phyloP scores from a whole-genome alignment of 2,888 invertebrate genomes.

The Oxycera nigricornis region DNA sequence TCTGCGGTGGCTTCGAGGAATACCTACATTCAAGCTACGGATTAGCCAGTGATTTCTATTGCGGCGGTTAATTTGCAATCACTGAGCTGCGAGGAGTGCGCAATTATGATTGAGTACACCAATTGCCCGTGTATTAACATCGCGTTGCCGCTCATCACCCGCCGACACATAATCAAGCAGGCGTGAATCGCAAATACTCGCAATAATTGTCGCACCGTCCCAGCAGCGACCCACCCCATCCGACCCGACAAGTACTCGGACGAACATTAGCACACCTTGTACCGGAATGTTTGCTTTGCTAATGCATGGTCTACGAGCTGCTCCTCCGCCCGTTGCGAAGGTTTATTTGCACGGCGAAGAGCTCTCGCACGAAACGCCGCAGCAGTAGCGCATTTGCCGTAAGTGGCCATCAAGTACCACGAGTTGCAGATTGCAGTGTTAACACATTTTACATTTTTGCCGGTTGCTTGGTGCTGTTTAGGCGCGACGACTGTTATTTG shows the following conservation, averaged over 20 bases:
- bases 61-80: slow-evolving; percentile 35
- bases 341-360: slow-evolving; percentile 18
- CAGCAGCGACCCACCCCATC: background rate
- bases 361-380: background rate
- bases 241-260: background rate
- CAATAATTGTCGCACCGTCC: slow-evolving; percentile 21
- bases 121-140: background rate
- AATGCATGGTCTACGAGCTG: slow-evolving; percentile 8
- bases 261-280: slow-evolving; percentile 23
- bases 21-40: slow-evolving; percentile 12
- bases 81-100: slow-evolving; percentile 10
- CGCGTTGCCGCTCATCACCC: background rate
- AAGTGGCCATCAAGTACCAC: slow-evolving; percentile 31
- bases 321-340: slow-evolving; percentile 5
- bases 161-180: background rate
- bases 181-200: slow-evolving; percentile 23
- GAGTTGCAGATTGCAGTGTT: slow-evolving; percentile 10
- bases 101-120: slow-evolving; percentile 27
- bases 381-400: slow-evolving; percentile 17
- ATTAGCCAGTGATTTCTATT: slow-evolving; percentile 44
- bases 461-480: slow-evolving; percentile 1
- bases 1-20: background rate
- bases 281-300: slow-evolving; percentile 26
- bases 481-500: background rate
- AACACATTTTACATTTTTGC: slow-evolving; percentile 15